Base-by-base conservation (phyloP, 2,797 vertebrate genomes). In the Capromys pilorides region DNA sequence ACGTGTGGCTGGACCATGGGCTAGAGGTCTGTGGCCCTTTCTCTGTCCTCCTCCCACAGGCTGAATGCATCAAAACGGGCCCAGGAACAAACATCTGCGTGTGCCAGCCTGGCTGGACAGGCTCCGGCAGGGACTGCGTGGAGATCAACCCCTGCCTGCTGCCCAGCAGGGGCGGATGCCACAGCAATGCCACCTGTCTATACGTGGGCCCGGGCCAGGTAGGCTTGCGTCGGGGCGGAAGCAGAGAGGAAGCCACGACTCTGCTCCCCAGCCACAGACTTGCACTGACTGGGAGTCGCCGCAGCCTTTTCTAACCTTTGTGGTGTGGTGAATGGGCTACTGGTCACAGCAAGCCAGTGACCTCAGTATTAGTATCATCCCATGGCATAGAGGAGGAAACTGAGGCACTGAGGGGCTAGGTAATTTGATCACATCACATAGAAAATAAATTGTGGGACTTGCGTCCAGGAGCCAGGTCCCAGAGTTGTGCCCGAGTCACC, bases 191-290 rank as follows among this genome's bases (percentile, higher is more conserved):
- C 67, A 98, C 98, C 96, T 99, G 99, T 93, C 96, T 99, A 89
- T 98, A 99, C 0, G 0, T 99, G 0, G 99, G 99, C 13, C 99
- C 99, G 0, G 99, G 99, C 62, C 99, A 99, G 99, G 99, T 99
- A 97, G 84, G 96, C 86, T n/a, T 3, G 31, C 28, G 21, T 0
- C 8, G 0, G 2, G 64, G n/a, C 22, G 22, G n/a, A 12, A 12
- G n/a, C 24, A 49, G 22, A 80, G 57, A 16, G 22, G 13, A 51
- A 36, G 5, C 41, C 7, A 28, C 51, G 54, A 21, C 6, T 71
- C 6, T 36, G 11, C 4, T 12, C 36, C 1, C 57, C 6, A 45
- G n/a, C 41, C 51, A 14, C n/a, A 61, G 73, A 88, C 26, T 5
- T 54, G 6, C 49, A 90, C 92, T 28, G 49, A 18, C 62, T 59